phyloP scores from a whole-genome alignment of 2,113 vertebrate species.

The Genyomyrus donnyi region DNA sequence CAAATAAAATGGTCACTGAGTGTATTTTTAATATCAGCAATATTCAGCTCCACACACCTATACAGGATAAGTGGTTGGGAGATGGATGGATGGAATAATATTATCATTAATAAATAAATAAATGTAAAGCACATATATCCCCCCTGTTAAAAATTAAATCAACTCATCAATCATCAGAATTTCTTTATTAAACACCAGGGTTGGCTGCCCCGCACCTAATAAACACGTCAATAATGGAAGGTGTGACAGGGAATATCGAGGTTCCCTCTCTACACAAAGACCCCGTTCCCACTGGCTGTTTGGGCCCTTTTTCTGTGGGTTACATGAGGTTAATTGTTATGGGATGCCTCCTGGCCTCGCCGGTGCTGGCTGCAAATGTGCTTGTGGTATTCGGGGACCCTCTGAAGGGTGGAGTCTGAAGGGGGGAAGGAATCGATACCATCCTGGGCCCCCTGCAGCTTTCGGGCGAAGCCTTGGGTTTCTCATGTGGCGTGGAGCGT shows the following conservation, averaged over 20 bases:
- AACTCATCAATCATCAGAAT: neutral
- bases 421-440: neutral
- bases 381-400: neutral
- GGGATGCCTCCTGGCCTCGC: neutral
- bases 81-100: neutral
- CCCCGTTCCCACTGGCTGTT: neutral
- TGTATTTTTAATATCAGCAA: neutral
- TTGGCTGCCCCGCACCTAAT: neutral
- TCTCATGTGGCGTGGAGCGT: neutral
- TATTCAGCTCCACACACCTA: neutral
- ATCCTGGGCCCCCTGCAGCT: neutral
- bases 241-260: neutral
- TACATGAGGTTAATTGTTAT: conserved; percentile 2
- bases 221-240: neutral
- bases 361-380: neutral
- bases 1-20: neutral
- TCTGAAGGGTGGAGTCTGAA: neutral
- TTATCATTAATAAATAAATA: neutral
- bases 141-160: neutral
- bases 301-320: neutral
- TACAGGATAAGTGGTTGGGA: neutral
- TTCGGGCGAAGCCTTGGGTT: neutral
- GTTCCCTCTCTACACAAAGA: neutral
- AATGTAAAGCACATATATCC: neutral
- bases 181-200: neutral